Conservation (phyloP, 2,113 vertebrate genomes). For the Actinemys pallida region DNA sequence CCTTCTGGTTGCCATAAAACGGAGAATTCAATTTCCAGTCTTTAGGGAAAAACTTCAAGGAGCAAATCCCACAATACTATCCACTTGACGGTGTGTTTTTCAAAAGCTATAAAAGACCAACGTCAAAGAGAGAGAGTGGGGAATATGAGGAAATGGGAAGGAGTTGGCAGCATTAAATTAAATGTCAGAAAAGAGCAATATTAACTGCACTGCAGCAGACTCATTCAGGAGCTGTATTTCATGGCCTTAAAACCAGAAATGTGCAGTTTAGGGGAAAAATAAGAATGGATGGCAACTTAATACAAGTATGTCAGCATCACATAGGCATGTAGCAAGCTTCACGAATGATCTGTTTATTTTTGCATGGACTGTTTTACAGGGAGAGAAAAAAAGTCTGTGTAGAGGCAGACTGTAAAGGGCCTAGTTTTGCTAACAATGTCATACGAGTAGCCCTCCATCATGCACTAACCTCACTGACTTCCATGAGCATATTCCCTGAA, state of each 20-base stretch:
- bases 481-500: not conserved
- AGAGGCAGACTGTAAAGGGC: not conserved
- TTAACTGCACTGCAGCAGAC: slow-evolving; percentile 26
- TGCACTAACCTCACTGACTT: not conserved
- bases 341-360: not conserved
- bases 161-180: slow-evolving; percentile 27
- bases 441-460: not conserved
- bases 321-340: not conserved
- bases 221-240: slow-evolving; percentile 18
- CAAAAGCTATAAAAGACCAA: slow-evolving; percentile 9
- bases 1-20: slow-evolving; percentile 42
- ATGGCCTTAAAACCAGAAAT: not conserved
- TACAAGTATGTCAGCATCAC: not conserved
- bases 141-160: not conserved
- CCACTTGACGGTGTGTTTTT: slow-evolving; percentile 58
- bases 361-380: not conserved
- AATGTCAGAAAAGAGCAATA: not conserved
- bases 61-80: slow-evolving; percentile 51
- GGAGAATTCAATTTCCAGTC: slow-evolving; percentile 53
- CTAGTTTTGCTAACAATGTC: not conserved
- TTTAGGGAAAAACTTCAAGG: slow-evolving; percentile 46
- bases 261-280: not conserved
- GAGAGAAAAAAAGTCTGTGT: not conserved
- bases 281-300: not conserved
- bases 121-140: not conserved